Conservation (phyloP, 2,888 invertebrate species). For the Labia minor region DNA sequence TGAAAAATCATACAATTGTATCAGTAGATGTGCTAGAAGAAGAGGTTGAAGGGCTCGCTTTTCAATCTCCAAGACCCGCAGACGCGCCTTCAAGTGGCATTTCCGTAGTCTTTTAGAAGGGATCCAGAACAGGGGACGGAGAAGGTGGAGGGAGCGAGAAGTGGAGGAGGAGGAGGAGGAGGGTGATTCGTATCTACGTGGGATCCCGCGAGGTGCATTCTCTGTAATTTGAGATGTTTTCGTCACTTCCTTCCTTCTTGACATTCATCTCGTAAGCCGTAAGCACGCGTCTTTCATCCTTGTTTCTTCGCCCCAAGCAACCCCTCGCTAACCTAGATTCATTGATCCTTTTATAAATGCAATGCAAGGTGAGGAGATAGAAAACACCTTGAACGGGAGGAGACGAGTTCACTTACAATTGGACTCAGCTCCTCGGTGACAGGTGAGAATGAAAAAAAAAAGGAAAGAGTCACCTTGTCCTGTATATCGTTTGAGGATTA, state of each 20-base stretch:
- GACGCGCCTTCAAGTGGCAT: conserved; percentile 3
- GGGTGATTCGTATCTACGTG: neutral
- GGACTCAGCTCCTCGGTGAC: neutral
- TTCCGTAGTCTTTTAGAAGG: neutral
- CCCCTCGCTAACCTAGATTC: conserved; percentile 13
- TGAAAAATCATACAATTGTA: no score
- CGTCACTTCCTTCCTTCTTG: conserved; percentile 13
- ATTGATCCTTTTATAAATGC: neutral
- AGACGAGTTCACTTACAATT: neutral
- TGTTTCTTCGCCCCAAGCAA: neutral
- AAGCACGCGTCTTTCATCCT: neutral
- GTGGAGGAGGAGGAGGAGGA: no score
- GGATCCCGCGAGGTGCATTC: conserved; percentile 8
- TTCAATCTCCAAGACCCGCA: neutral
- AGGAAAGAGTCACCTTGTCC: neutral
- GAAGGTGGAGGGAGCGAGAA: neutral
- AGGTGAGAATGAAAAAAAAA: neutral
- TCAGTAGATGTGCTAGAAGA: no score
- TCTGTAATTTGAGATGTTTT: neutral
- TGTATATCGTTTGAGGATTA: neutral
- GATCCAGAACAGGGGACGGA: neutral
- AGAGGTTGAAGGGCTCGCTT: no score
- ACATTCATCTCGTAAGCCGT: neutral
- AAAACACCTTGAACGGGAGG: neutral
- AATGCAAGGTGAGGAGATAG: neutral